Evolutionary conservation across 2,113 vertebrate species (phyloP).

Genomic region (Trematomus loennbergii): DNA sequence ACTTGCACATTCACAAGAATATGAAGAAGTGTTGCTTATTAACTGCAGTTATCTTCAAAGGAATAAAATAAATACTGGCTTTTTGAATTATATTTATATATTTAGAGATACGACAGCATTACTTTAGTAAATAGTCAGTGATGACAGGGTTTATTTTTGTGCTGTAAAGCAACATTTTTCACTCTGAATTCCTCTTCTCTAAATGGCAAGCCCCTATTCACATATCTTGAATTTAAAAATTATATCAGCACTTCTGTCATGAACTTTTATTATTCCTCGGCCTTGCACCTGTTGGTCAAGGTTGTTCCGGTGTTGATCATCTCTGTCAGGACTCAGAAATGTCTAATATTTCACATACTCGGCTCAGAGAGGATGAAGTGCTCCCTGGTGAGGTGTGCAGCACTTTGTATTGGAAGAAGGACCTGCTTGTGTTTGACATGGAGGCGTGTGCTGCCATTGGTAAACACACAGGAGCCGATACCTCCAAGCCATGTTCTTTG

Average conservation of each 20-base stretch:
- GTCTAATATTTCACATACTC: not conserved
- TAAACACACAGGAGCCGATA: constrained; percentile 59
- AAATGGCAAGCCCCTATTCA: not conserved
- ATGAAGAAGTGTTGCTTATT: not conserved
- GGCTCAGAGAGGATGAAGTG: not conserved
- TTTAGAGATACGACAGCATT: not conserved
- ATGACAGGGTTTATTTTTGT: not conserved
- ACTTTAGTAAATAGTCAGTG: not conserved
- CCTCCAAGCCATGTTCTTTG: constrained; percentile 35
- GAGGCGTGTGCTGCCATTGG: constrained; percentile 72
- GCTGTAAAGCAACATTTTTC: not conserved
- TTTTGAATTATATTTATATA: not conserved
- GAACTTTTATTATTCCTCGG: not conserved
- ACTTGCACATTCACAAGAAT: not conserved
- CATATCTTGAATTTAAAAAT: not conserved
- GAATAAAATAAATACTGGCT: not conserved
- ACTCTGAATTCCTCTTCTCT: not conserved
- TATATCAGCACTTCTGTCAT: not conserved
- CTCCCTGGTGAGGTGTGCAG: not conserved
- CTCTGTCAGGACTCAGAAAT: not conserved
- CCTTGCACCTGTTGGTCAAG: not conserved
- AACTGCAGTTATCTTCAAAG: not conserved
- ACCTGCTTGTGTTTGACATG: constrained; percentile 73
- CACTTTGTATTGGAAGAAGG: constrained; percentile 32
- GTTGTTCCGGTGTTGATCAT: not conserved